Evolutionary conservation across 2,888 invertebrate genomes (phyloP), one percentile per base, ranked within the genome.

Genomic region (Caenorhabditis japonica): DNA sequence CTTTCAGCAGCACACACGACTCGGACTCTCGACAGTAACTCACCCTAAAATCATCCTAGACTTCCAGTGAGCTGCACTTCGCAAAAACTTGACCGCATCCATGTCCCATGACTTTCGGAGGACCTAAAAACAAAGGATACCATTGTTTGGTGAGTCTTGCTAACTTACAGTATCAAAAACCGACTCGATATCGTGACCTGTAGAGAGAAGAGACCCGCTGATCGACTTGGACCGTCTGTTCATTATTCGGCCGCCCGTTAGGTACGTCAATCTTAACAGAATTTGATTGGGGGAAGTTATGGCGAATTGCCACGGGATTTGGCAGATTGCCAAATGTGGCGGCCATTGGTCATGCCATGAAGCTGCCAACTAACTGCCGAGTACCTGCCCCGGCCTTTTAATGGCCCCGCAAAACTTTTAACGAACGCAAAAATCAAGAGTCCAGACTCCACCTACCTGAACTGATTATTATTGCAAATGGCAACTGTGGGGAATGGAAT

Each of bases 401-500:
- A n/a, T n/a, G n/a, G n/a, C n/a, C n/a, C n/a, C n/a, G n/a, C n/a
- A n/a, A n/a, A n/a, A n/a, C n/a, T n/a, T n/a, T n/a, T n/a, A n/a
- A n/a, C n/a, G n/a, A n/a, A n/a, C n/a, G n/a, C n/a, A n/a, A n/a
- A n/a, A n/a, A n/a, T n/a, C n/a, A n/a, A n/a, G n/a, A n/a, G n/a
- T n/a, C n/a, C n/a, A n/a, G n/a, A n/a, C n/a, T n/a, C n/a, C n/a
- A n/a, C n/a, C 10, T 25, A 83, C 80, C 86, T 75, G 75, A 83
- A 85, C 55, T 86, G 86, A 79, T 86, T 86, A 68, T 84, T 86
- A 60, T 86, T 86, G 72, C 86, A 86, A 51, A 86, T 79, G 10
- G 86, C 86, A 2, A 86, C 83, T 15, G 81, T 75, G 8, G 86
- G 86, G 53, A 86, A 87, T 12, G 82, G 56, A 36, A 87, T 79